Base-by-base conservation (phyloP, 1,140 invertebrate species). In the Drosophila leontia region DNA sequence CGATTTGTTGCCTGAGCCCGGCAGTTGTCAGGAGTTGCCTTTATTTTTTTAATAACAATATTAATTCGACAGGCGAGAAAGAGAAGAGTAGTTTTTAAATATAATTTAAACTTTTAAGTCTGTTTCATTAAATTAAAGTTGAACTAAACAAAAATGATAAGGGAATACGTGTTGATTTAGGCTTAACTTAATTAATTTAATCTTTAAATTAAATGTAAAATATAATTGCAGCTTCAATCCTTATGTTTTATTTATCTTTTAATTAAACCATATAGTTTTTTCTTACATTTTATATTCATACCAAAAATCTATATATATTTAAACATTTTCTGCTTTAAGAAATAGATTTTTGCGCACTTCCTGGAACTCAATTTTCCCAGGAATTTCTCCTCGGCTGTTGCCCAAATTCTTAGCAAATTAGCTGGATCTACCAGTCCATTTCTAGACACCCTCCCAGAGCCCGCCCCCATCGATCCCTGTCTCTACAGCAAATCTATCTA, bases 381-480 rank as follows among this genome's bases (percentile, higher is more conserved):
- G 32, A 63, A 63, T 67, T 47, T 47, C 34, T 47, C 32, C n/a
- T 7, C 3, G 8, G 6, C n/a, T 15, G 17, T 17, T 35, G 58
- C 9, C 32, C 9, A 35, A 65, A 69, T 69, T 65, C 61, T 65
- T 9, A 12, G n/a, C 37, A 67, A 69, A 69, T 69, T 65, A 65
- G 59, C 58, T 37, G 8, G 19, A 65, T 45, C 58, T 37, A 37
- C 41, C 32, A 45, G 41, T 29, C 39, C 13, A 29, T 7, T 34
- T 15, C 15, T 1, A 15, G 15, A 29, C 23, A 15, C 15, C 11
- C 23, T 13, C 29, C 17, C 19, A n/a, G 9, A 9, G 12, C 3
- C 44, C 45, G 13, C 62, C 41, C 35, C 5, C 11, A 68, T 70
- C 48, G 47, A 70, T 70, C 48, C 61, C 62, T 53, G 61, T 50